Evolutionary conservation across 2,797 vertebrate genomes (phyloP).

Genomic region (Sebastes trivittatus): DNA sequence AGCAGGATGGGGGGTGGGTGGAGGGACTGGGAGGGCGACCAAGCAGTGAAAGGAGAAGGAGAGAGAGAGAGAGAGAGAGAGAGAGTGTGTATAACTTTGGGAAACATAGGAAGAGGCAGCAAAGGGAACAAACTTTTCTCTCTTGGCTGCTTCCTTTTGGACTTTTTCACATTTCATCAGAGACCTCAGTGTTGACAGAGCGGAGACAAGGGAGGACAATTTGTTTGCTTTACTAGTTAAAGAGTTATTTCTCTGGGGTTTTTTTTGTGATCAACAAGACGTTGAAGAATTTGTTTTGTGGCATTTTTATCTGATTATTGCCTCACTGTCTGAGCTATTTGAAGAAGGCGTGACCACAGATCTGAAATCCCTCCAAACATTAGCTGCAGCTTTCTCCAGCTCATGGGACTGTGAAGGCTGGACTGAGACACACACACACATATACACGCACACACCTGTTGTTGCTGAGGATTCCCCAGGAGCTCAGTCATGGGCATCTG

Average conservation of each 20-base stretch:
- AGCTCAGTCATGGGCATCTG: slow-evolving; percentile 67
- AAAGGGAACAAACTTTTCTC: slow-evolving; percentile 64
- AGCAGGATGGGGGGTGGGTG: slow-evolving; percentile 20
- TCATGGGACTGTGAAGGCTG: slow-evolving; percentile 30
- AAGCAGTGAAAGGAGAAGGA: slow-evolving; percentile 7
- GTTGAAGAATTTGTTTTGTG: slow-evolving; percentile 15
- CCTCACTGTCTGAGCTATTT: slow-evolving; percentile 39
- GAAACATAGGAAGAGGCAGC: slow-evolving; percentile 59
- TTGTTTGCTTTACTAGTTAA: slow-evolving; percentile 37
- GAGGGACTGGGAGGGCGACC: slow-evolving; percentile 43
- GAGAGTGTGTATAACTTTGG: slow-evolving; percentile 62
- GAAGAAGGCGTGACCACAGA: slow-evolving; percentile 25
- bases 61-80: background rate
- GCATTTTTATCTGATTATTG: slow-evolving; percentile 58
- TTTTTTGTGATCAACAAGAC: slow-evolving; percentile 1
- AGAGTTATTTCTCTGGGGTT: background rate
- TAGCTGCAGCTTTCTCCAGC: slow-evolving; percentile 12
- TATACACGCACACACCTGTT: slow-evolving; percentile 60
- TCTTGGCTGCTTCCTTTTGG: slow-evolving; percentile 43
- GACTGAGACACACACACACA: slow-evolving; percentile 12
- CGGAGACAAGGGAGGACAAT: slow-evolving; percentile 25
- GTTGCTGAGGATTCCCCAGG: slow-evolving; percentile 61
- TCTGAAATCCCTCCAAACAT: slow-evolving; percentile 34
- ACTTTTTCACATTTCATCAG: slow-evolving; percentile 32
- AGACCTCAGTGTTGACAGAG: slow-evolving; percentile 26